phyloP scores from a whole-genome alignment of 35 echinoderm and acorn worm genomes.

The Lytechinus variegatus region DNA sequence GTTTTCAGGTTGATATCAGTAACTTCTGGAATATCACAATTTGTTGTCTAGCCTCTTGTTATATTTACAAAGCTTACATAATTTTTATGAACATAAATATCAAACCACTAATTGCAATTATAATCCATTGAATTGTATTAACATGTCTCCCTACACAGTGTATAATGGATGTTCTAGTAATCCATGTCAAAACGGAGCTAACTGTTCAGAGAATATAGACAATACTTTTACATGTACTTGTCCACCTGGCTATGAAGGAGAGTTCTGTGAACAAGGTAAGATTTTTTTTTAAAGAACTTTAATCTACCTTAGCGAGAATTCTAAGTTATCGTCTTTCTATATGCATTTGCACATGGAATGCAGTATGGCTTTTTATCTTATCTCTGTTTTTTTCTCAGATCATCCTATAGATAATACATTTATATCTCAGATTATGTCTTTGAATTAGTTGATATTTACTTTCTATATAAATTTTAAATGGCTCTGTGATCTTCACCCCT shows the following conservation, averaged over 20 bases:
- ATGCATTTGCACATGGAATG: background rate
- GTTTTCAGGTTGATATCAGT: too few relatives aligned
- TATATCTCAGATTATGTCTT: background rate
- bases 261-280: slow-evolving; percentile 71
- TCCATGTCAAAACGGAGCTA: slow-evolving; percentile 74
- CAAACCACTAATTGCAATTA: background rate
- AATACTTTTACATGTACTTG: slow-evolving; percentile 57
- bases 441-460: background rate
- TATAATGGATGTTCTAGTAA: slow-evolving; percentile 44
- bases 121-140: background rate
- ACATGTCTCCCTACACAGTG: background rate
- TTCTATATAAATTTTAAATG: too few relatives aligned
- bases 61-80: too few relatives aligned
- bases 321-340: background rate
- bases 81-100: too few relatives aligned
- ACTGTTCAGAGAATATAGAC: slow-evolving; percentile 55
- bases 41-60: too few relatives aligned
- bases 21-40: too few relatives aligned
- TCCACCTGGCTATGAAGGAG: slow-evolving; percentile 63
- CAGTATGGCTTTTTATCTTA: background rate
- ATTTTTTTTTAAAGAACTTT: background rate
- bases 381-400: background rate
- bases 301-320: too few relatives aligned
- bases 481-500: background rate
- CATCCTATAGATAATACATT: background rate